Percentiles rank a stretch among this genome's conserved stretches.
Conservation (phyloP, 2,797 vertebrate species). For the Huso huso region DNA sequence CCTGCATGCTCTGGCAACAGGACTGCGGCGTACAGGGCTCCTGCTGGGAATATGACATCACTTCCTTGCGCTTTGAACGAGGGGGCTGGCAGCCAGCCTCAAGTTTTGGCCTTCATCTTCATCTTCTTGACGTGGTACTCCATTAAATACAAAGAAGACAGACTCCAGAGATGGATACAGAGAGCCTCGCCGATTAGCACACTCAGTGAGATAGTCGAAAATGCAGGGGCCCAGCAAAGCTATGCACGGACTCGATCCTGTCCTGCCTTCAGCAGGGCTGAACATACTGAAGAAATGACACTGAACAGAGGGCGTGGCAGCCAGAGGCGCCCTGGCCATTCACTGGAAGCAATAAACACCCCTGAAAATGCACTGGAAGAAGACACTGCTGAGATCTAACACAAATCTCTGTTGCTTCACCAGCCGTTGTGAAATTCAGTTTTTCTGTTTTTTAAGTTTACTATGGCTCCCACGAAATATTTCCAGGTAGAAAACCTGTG, state of each 20-base stretch:
- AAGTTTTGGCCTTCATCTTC: conserved; percentile 68
- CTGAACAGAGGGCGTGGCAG: conserved; percentile 64
- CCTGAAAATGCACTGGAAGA: conserved; percentile 55
- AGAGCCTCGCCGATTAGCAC: conserved; percentile 72
- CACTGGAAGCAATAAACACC: conserved; percentile 71
- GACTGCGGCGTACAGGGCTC: conserved; percentile 92
- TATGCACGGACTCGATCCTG: conserved; percentile 83
- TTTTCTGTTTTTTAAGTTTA: no score
- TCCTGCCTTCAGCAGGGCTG: conserved; percentile 73
- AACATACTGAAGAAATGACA: conserved; percentile 35
- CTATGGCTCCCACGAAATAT: no score
- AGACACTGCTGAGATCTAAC: conserved; percentile 61
- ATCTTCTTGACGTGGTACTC: conserved; percentile 86
- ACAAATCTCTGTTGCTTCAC: conserved; percentile 11
- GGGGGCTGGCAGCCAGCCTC: conserved; percentile 92
- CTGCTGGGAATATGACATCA: conserved; percentile 97
- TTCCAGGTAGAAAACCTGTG: conserved; percentile 63
- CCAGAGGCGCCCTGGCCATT: conserved; percentile 61
- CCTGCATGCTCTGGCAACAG: conserved; percentile 99
- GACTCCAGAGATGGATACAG: conserved; percentile 64
- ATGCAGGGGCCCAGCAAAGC: conserved; percentile 59
- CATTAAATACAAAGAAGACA: conserved; percentile 89
- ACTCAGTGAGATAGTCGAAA: conserved; percentile 75
- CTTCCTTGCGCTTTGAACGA: conserved; percentile 92
- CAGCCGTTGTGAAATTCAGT: no score